These are phyloP conservation scores for Saturnia japonica DNA, from an alignment of 2,888 invertebrate genomes.

Conservation along the genomic window DNA sequence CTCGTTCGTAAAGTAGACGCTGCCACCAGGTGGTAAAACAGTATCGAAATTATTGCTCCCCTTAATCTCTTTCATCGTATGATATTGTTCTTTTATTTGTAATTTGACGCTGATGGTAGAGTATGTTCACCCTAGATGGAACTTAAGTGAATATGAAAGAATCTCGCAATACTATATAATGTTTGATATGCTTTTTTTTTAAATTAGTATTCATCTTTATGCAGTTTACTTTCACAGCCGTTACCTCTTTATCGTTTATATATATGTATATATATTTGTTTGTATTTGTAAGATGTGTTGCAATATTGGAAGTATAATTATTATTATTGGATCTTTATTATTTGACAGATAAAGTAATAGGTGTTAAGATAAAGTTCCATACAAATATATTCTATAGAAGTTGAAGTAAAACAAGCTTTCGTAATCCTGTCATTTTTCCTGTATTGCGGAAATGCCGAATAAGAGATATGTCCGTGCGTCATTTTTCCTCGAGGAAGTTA, in stretches of 20 bases:
- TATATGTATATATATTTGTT: background rate
- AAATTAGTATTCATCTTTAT: background rate
- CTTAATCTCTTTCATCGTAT: constrained; percentile 7
- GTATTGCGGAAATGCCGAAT: constrained; percentile 33
- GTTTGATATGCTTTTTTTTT: background rate
- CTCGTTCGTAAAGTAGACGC: constrained; percentile 38
- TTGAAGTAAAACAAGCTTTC: background rate
- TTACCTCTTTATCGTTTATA: background rate
- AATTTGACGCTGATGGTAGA: background rate
- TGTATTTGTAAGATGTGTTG: background rate
- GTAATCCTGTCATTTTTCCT: constrained; percentile 26
- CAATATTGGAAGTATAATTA: background rate
- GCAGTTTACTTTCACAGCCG: background rate
- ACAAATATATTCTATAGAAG: background rate
- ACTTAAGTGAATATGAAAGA: background rate
- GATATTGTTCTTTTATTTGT: background rate
- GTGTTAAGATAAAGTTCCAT: background rate
- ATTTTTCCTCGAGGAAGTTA: constrained; percentile 34
- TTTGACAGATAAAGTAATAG: background rate
- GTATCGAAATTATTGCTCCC: background rate
- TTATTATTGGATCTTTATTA: background rate
- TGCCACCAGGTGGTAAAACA: constrained; percentile 15
- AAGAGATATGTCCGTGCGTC: constrained; percentile 33
- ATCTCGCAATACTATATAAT: background rate
- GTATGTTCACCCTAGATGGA: background rate